Conservation (phyloP, 2,797 vertebrate genomes). For the Argentina silus region DNA sequence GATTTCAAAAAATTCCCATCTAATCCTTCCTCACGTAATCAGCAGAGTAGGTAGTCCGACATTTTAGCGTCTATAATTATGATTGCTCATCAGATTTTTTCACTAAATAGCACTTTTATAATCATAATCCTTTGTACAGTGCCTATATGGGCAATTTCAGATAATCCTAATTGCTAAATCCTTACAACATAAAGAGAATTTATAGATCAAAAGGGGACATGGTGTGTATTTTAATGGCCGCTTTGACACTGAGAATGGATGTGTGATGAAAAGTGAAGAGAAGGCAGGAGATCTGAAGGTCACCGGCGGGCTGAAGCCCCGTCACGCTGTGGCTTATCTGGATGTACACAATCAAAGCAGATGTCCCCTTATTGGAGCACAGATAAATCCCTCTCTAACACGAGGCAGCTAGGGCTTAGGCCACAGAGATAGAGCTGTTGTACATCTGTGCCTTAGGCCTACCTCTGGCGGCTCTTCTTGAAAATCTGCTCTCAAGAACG, state of each 20-base stretch:
- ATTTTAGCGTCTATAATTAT: background rate
- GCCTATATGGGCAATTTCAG: background rate
- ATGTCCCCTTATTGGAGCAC: conserved; percentile 10
- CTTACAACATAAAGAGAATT: background rate
- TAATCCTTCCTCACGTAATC: background rate
- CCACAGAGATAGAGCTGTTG: background rate
- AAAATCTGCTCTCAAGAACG: background rate
- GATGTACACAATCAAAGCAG: conserved; percentile 24
- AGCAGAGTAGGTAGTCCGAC: background rate
- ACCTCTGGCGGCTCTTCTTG: background rate
- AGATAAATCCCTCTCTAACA: conserved; percentile 14
- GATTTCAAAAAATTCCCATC: background rate
- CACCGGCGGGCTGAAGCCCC: conserved; percentile 6
- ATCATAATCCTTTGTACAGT: background rate
- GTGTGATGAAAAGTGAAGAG: background rate
- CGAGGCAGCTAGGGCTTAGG: too few species aligned
- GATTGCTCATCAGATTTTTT: background rate
- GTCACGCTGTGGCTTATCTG: conserved; percentile 29
- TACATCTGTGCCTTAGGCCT: background rate
- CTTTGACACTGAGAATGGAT: background rate
- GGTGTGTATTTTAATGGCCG: background rate
- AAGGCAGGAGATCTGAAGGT: conserved; percentile 9
- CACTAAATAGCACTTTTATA: background rate
- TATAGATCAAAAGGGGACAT: background rate
- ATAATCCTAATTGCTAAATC: background rate